A percentile compares a stretch with the other conserved stretches of the same genome.
Evolutionary conservation across 92 coral and sea anemone species (phyloP).

Genomic region (Virgularia gustaviana): DNA sequence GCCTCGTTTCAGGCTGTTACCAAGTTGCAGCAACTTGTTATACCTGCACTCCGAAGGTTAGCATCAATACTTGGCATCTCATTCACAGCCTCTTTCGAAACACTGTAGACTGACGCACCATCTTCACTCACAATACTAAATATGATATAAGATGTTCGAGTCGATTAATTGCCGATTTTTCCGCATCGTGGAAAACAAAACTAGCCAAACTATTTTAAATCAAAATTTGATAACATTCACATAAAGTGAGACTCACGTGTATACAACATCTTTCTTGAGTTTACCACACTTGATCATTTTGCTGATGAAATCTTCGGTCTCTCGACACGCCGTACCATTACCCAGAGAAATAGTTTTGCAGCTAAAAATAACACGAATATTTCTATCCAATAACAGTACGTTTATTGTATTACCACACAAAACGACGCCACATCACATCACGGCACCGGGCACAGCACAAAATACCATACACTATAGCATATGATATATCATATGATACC

Average conservation of each 20-base stretch:
- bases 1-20: not conserved
- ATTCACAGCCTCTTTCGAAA: slow-evolving; percentile 75
- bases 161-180: too few species aligned
- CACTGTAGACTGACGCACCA: slow-evolving; percentile 92
- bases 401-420: too few species aligned
- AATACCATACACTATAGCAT: too few species aligned
- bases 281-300: slow-evolving; percentile 58
- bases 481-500: too few species aligned
- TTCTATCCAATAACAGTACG: not conserved
- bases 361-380: slow-evolving; percentile 41
- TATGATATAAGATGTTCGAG: not conserved
- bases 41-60: slow-evolving; percentile 95
- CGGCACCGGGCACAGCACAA: too few species aligned
- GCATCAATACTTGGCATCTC: slow-evolving; percentile 88
- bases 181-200: too few species aligned
- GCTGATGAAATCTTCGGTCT: slow-evolving; percentile 70
- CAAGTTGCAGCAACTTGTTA: not conserved
- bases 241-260: slow-evolving; percentile 53
- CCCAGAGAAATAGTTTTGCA: slow-evolving; percentile 92
- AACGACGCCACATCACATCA: too few species aligned
- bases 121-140: slow-evolving; percentile 90
- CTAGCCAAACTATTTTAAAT: not conserved
- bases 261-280: slow-evolving; percentile 62
- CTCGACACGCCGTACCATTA: slow-evolving; percentile 89
- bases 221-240: not conserved